phyloP scores from a whole-genome alignment of 30 jellyfish, hydroid and myxozoan species.

The Aurelia sp. region DNA sequence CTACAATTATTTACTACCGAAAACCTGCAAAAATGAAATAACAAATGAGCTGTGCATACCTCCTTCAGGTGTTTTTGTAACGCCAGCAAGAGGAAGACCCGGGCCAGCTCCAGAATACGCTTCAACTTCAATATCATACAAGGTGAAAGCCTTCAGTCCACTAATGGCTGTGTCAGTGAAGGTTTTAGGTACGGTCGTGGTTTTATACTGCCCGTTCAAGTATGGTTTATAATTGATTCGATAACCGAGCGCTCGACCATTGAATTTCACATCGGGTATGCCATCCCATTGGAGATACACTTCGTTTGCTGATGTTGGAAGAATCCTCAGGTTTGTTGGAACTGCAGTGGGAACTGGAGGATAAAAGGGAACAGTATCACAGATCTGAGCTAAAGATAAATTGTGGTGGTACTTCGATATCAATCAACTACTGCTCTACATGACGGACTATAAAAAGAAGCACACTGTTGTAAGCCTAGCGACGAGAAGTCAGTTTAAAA shows the following conservation, averaged over 20 bases:
- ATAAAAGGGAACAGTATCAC: background rate
- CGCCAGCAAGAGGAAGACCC: slow-evolving; percentile 60
- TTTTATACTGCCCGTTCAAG: background rate
- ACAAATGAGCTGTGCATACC: slow-evolving; percentile 21
- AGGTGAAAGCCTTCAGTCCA: slow-evolving; percentile 53
- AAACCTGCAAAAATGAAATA: no score
- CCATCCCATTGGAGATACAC: slow-evolving; percentile 58
- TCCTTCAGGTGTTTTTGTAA: slow-evolving; percentile 68
- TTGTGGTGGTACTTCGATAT: no score
- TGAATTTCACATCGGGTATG: slow-evolving; percentile 12
- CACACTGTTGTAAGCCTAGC: no score
- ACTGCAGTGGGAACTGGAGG: slow-evolving; percentile 57
- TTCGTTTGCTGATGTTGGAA: slow-evolving; percentile 22
- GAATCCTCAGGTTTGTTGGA: slow-evolving; percentile 30
- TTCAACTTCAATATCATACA: slow-evolving; percentile 50
- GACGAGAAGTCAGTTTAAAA: no score
- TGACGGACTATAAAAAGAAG: no score
- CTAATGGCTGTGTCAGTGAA: slow-evolving; percentile 2
- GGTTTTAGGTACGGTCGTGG: slow-evolving; percentile 5
- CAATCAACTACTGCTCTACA: no score
- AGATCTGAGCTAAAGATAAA: no score
- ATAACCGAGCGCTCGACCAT: slow-evolving; percentile 69
- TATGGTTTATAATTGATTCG: slow-evolving; percentile 30
- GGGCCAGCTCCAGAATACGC: slow-evolving; percentile 76
- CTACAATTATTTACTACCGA: no score